Evolutionary conservation across 2,888 invertebrate genomes (phyloP).

Genomic region (Pyrrhopygopsis socrates): DNA sequence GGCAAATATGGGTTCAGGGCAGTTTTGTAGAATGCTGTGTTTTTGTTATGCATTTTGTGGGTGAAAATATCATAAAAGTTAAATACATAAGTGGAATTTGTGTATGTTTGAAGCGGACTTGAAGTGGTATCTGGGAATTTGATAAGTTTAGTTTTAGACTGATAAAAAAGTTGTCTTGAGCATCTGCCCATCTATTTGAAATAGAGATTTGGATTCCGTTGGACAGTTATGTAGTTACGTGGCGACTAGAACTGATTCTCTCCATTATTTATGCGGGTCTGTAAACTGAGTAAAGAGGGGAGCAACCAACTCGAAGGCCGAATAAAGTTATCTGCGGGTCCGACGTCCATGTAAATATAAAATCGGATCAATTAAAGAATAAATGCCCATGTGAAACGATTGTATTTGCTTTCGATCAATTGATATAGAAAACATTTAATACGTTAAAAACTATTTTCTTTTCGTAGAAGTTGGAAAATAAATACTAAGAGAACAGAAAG

Average conservation of each 20-base stretch:
- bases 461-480: conserved; percentile 92
- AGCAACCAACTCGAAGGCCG: conserved; percentile 90
- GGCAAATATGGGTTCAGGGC: no score
- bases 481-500: conserved; percentile 93
- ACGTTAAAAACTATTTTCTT: conserved; percentile 87
- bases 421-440: conserved; percentile 80
- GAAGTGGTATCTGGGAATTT: conserved; percentile 86
- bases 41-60: conserved; percentile 67
- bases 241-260: conserved; percentile 88
- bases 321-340: conserved; percentile 93
- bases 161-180: conserved; percentile 88
- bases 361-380: conserved; percentile 43
- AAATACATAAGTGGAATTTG: conserved; percentile 91
- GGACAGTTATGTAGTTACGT: conserved; percentile 89
- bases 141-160: conserved; percentile 83
- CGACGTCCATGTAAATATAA: conserved; percentile 91
- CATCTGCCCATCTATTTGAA: conserved; percentile 88
- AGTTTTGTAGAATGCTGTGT: no score
- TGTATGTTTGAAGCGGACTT: conserved; percentile 85
- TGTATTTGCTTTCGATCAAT: conserved; percentile 20
- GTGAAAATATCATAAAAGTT: conserved; percentile 90
- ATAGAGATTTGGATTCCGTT: conserved; percentile 82
- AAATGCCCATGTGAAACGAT: conserved; percentile 18
- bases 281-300: conserved; percentile 92
- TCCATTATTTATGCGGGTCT: conserved; percentile 93